Percentiles rank a stretch among this genome's conserved stretches.
phyloP scores from a whole-genome alignment of 2,797 vertebrate species.

The Spheniscus humboldti region DNA sequence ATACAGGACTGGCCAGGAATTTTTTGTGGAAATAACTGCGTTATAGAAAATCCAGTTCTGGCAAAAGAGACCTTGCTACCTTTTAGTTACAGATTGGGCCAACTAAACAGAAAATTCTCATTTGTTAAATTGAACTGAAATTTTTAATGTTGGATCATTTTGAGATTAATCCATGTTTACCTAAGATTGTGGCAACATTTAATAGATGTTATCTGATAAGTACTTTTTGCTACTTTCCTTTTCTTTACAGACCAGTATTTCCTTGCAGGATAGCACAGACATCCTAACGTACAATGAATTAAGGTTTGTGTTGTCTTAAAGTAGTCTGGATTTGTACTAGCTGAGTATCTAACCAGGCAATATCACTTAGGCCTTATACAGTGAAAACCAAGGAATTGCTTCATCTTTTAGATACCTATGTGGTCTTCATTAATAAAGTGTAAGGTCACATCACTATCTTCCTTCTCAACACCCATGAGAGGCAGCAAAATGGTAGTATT shows the following conservation, averaged over 20 bases:
- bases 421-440: neutral
- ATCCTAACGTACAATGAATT: neutral
- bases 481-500: neutral
- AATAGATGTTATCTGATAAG: neutral
- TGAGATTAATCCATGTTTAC: neutral
- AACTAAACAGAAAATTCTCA: neutral
- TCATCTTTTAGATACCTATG: neutral
- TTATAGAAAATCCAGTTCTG: neutral
- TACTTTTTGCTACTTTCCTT: neutral
- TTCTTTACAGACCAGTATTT: neutral
- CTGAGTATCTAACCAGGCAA: neutral
- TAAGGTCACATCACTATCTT: neutral
- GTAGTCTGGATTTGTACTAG: neutral
- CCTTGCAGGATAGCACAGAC: neutral
- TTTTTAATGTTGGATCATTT: neutral
- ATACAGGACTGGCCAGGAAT: neutral
- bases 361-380: neutral
- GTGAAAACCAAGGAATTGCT: neutral
- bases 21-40: neutral
- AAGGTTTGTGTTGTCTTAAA: neutral
- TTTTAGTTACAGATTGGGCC: neutral
- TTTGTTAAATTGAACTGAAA: neutral
- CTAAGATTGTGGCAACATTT: neutral
- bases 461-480: neutral
- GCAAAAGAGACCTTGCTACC: neutral